These are phyloP conservation scores for Dryomyza anilis DNA, from an alignment of 2,888 invertebrate species.

Conservation along the genomic window DNA sequence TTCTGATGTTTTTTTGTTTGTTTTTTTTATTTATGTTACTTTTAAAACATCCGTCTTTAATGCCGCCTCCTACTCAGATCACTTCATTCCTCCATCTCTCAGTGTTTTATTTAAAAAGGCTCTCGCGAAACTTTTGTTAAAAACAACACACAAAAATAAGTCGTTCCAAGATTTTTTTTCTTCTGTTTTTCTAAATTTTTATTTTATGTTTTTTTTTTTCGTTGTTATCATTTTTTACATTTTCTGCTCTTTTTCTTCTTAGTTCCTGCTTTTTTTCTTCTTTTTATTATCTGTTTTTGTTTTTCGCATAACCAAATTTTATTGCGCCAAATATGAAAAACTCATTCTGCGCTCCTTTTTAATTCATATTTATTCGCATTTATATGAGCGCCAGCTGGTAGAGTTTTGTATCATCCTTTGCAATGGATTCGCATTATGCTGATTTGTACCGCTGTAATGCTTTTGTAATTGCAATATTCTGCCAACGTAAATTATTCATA, in stretches of 20 bases:
- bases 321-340: neutral
- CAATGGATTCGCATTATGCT: constrained; percentile 1
- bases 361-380: neutral
- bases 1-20: neutral
- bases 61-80: neutral
- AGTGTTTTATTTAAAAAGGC: neutral
- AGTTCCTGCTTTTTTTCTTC: too few relatives aligned
- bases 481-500: neutral
- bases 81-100: neutral
- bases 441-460: neutral
- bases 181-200: too few relatives aligned
- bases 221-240: too few relatives aligned
- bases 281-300: too few relatives aligned
- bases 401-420: constrained; percentile 3
- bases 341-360: neutral
- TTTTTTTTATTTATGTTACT: too few relatives aligned
- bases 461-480: neutral
- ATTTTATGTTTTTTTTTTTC: too few relatives aligned
- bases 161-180: too few relatives aligned
- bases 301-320: neutral
- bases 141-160: too few relatives aligned
- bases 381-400: neutral
- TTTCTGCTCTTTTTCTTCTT: too few relatives aligned
- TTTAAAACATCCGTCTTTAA: too few relatives aligned
- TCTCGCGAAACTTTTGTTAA: too few relatives aligned